Percentiles rank a stretch among this genome's conserved stretches.
Conservation (phyloP, 2,797 vertebrate species). For the Glyptemys insculpta region DNA sequence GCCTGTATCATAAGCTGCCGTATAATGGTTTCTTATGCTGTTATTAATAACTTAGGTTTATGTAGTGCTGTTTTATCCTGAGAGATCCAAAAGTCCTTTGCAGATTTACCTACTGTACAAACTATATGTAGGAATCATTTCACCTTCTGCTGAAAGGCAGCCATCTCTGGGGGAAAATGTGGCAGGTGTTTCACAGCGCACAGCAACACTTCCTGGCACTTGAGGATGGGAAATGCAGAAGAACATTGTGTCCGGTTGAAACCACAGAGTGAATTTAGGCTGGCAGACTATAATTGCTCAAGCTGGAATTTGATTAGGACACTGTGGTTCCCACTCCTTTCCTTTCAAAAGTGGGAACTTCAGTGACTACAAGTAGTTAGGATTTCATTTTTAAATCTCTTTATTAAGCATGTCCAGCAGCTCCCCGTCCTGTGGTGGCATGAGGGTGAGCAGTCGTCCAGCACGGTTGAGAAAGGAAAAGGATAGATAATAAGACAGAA, state of each 20-base stretch:
- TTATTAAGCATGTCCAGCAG: neutral
- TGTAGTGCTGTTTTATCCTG: neutral
- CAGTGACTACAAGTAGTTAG: neutral
- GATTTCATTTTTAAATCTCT: neutral
- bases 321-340: neutral
- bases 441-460: neutral
- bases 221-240: neutral
- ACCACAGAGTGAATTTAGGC: neutral
- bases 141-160: neutral
- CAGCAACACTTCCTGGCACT: too few relatives aligned
- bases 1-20: neutral
- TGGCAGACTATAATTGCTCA: neutral
- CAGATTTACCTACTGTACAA: neutral
- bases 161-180: neutral
- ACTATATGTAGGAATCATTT: neutral
- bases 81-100: neutral
- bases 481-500: too few relatives aligned
- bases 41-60: neutral
- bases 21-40: neutral
- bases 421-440: neutral
- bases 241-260: neutral
- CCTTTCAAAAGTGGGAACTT: neutral
- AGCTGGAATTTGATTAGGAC: neutral
- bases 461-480: neutral
- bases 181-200: neutral